Evolutionary conservation across 1,140 invertebrate species (phyloP).

Genomic region (Triops longicaudatus): DNA sequence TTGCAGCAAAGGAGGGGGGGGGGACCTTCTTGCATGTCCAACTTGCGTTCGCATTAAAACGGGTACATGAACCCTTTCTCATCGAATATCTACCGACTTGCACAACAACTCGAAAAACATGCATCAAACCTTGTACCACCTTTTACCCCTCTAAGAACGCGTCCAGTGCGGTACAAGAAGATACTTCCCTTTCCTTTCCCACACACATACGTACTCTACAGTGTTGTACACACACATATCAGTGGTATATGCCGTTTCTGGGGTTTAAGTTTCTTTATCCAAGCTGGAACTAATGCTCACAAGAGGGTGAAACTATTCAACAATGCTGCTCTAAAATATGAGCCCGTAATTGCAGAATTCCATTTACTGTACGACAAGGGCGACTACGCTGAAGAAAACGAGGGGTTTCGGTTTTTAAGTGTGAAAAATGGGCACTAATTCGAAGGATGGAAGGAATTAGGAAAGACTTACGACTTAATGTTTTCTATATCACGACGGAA

Average conservation of each 20-base stretch:
- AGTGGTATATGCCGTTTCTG: not conserved
- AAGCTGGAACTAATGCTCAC: too few relatives aligned
- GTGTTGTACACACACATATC: too few relatives aligned
- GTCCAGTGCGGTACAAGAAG: not conserved
- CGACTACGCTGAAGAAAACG: not conserved
- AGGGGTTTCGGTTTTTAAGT: constrained; percentile 17
- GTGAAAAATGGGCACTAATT: not conserved
- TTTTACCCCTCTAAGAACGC: not conserved
- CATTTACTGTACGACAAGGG: not conserved
- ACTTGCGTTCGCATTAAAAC: not conserved
- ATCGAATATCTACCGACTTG: not conserved
- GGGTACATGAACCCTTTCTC: not conserved
- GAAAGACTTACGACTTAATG: not conserved
- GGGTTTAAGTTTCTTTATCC: too few relatives aligned
- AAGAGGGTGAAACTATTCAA: not conserved
- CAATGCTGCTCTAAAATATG: not conserved
- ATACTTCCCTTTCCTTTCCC: not conserved
- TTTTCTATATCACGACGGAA: not conserved
- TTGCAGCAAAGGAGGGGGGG: too few relatives aligned
- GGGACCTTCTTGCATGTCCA: not conserved
- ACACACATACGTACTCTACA: not conserved
- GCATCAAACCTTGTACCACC: not conserved
- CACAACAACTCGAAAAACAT: not conserved
- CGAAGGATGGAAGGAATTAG: not conserved
- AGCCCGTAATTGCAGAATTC: not conserved